Evolutionary conservation across 2,888 invertebrate genomes (phyloP), one percentile per base, ranked within the genome.

Genomic region (Azorinus chamasolen): DNA sequence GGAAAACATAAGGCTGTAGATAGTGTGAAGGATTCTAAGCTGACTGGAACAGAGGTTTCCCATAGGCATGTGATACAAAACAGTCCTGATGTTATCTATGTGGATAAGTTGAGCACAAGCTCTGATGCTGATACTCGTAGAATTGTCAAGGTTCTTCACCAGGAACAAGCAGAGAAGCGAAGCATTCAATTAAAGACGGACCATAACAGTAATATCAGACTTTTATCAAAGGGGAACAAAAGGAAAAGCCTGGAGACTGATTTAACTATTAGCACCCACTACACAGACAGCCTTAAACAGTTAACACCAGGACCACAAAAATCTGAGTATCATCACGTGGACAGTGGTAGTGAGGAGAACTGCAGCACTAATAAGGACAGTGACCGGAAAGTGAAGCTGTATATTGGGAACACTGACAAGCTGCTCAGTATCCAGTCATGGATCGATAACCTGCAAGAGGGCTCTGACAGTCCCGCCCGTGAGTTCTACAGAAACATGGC

Each of bases 331-430:
- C 27, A 39, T 16, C 18, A 50, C 14, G 6, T 18, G 1, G n/a
- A 43, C 4, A 25, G 16, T n/a, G 16, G 16, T n/a, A 10, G 6
- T n/a, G 20, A 8, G 10, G 27, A n/a, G 12, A 27, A 27, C n/a
- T n/a, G 12, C 10, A 32, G 25, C 20, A n/a, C n/a, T 41, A 32
- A n/a, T 8, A 25, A 22, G 1, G 58, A 58, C 25, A 25, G 50
- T 50, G 51, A 55, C 10, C 46, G 16, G 22, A 72, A 58, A 27
- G 14, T 74, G 54, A 68, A 68, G 46, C 48, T 62, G 46, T 79
- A 72, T 50, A 66, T 85, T 51, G 74, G 77, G 3, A 77, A 83
- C 58, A 80, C 75, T n/a, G 79, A 83, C n/a, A 86, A 86, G 61
- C 32, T 82, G 6, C 45, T 70, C 18, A 79, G 75, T 27, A 84